Percentiles rank a stretch among this genome's conserved stretches.
Conservation (phyloP, 2,113 vertebrate genomes). For the Megalops atlanticus region DNA sequence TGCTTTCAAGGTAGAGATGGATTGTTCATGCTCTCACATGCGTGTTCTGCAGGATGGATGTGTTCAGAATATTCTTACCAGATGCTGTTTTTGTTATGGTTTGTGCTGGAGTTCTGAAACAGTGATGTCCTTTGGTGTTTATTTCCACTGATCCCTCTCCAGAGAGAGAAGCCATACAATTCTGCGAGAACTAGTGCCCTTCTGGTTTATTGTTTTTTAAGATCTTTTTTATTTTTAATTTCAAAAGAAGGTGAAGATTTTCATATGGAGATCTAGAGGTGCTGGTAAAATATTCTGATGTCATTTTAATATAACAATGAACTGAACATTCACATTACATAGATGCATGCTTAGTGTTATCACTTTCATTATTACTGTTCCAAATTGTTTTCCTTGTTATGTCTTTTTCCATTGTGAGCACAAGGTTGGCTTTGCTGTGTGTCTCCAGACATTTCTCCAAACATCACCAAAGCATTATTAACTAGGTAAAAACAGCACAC, state of each 20-base stretch:
- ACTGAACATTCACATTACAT: not conserved
- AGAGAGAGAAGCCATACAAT: conserved; percentile 28
- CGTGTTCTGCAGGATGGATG: conserved; percentile 6
- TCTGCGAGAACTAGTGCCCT: conserved; percentile 32
- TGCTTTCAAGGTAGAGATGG: conserved; percentile 9
- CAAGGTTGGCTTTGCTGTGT: not conserved
- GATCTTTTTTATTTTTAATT: not conserved
- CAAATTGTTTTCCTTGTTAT: not conserved
- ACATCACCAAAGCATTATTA: not conserved
- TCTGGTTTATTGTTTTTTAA: not conserved
- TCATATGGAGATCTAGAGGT: not conserved
- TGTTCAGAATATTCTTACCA: conserved; percentile 39
- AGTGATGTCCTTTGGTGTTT: conserved; percentile 30
- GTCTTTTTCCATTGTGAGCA: not conserved
- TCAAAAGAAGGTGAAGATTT: not conserved
- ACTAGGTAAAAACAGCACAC: no score
- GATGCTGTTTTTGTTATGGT: conserved; percentile 40
- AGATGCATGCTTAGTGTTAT: not conserved
- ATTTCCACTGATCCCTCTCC: conserved; percentile 46
- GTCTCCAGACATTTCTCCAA: not conserved
- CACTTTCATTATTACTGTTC: not conserved
- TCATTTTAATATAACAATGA: not conserved
- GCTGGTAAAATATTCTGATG: not conserved
- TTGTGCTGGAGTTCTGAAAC: conserved; percentile 31
- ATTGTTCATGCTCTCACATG: not conserved